A percentile compares a stretch with the other conserved stretches of the same genome.
These are phyloP conservation scores for Phenganax marumi DNA, from an alignment of 92 coral and sea anemone species.

Conservation along the genomic window DNA sequence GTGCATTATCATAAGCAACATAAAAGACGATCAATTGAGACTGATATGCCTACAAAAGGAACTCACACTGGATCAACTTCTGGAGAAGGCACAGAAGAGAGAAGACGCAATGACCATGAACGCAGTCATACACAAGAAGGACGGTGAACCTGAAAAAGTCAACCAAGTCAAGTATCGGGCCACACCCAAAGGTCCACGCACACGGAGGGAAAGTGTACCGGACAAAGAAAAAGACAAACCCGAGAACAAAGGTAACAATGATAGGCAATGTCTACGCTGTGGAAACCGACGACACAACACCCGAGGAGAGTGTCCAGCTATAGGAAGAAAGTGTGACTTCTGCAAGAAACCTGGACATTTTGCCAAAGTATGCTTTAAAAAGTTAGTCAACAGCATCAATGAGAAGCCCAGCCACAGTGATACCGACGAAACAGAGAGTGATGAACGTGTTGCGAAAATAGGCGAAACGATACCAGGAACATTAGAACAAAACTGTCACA, in stretches of 20 bases:
- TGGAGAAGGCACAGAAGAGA: conserved; percentile 18
- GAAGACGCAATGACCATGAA: conserved; percentile 20
- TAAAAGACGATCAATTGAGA: background rate
- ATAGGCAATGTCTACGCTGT: background rate
- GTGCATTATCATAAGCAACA: conserved; percentile 3
- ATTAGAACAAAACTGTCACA: too few relatives aligned
- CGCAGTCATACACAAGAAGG: background rate
- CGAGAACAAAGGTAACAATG: background rate
- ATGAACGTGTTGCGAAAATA: too few relatives aligned
- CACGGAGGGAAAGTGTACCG: too few relatives aligned
- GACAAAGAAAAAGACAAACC: background rate
- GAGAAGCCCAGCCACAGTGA: too few relatives aligned
- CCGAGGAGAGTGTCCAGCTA: background rate
- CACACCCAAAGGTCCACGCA: background rate
- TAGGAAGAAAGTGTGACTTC: too few relatives aligned
- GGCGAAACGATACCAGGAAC: too few relatives aligned
- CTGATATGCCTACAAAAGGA: background rate
- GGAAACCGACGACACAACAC: background rate
- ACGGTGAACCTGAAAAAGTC: background rate
- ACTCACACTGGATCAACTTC: conserved; percentile 17
- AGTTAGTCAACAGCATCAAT: too few relatives aligned
- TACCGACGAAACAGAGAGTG: too few relatives aligned
- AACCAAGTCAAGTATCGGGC: background rate
- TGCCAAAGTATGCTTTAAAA: too few relatives aligned
- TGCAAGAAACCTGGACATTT: too few relatives aligned